Conservation (phyloP, 2,888 invertebrate species). For the Coleophora flavipennella region DNA sequence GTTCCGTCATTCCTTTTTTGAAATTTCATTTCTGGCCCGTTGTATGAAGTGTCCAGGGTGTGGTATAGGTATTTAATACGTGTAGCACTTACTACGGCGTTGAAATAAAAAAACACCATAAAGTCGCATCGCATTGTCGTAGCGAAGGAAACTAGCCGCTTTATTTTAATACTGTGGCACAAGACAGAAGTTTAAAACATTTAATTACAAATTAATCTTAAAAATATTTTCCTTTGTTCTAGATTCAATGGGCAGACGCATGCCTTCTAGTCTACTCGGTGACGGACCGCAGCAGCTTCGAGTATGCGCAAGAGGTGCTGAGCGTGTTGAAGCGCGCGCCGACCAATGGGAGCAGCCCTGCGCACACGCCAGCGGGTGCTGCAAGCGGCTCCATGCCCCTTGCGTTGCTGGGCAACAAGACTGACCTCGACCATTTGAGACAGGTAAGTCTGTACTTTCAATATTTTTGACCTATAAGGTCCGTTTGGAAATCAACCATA, state of each 20-base stretch:
- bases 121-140: too few relatives aligned
- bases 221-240: conserved; percentile 30
- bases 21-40: too few relatives aligned
- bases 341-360: conserved; percentile 66
- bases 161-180: too few relatives aligned
- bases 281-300: conserved; percentile 79
- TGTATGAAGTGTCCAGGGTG: too few relatives aligned
- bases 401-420: conserved; percentile 84
- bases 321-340: conserved; percentile 72
- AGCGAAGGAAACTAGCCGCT: too few relatives aligned
- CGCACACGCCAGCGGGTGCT: conserved; percentile 71
- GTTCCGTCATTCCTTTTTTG: too few relatives aligned
- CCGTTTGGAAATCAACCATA: too few relatives aligned
- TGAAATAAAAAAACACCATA: too few relatives aligned
- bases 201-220: too few relatives aligned
- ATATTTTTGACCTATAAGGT: neutral
- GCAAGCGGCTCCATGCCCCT: conserved; percentile 72
- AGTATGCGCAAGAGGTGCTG: conserved; percentile 77
- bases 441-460: conserved; percentile 64
- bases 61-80: too few relatives aligned
- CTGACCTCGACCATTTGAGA: conserved; percentile 83
- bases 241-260: conserved; percentile 85
- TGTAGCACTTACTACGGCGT: too few relatives aligned
- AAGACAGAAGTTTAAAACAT: neutral
- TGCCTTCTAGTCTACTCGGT: conserved; percentile 85